Evolutionary conservation across 2,888 invertebrate genomes (phyloP), one percentile per base, ranked within the genome.

Genomic region (Tryphoninae sp.): DNA sequence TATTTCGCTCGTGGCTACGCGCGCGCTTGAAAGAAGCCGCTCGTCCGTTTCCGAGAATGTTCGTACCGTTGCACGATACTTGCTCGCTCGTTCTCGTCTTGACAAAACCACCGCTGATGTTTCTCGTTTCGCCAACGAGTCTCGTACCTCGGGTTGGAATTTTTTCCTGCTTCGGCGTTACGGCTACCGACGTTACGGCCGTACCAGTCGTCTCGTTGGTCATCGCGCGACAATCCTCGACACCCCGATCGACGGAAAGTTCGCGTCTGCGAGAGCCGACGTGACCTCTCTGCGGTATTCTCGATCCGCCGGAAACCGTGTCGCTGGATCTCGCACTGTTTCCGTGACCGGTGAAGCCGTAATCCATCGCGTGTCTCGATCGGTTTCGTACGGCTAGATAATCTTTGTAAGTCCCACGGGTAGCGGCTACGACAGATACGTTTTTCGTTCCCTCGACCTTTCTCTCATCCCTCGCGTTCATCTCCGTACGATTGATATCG

Each of bases 1-100:
- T 75, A 71, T 82, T 85, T 77, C 87, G 84, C 79, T 88, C 86
- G 80, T 84, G 72, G 26, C 79, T 84, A 67, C 85, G 86, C 33
- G 87, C 83, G 11, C 89, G 87, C 74, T 88, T 89, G 82, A 89
- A 86, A 49, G 89, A 90, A 68, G 82, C 64, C 79, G 71, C 75
- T n/a, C 68, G 87, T 72, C 64, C 86, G 83, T 71, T 86, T 84
- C 68, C 85, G 80, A 45, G 84, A 82, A 53, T 8, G 16, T 87
- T 79, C 16, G 84, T 64, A 69, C 77, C 83, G 71, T 79, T 83
- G 77, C 58, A 82, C 65, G 80, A 74, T 58, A 53, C 68, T 51
- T 68, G 73, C 51, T 82, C 82, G 19, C 55, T 55, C 45, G 61
- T 49, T 78, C 84, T 87, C 9, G 82, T 83, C 77, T 85, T 88